Conservation (phyloP, 1,140 invertebrate species). For the Procambarus clarkii region DNA sequence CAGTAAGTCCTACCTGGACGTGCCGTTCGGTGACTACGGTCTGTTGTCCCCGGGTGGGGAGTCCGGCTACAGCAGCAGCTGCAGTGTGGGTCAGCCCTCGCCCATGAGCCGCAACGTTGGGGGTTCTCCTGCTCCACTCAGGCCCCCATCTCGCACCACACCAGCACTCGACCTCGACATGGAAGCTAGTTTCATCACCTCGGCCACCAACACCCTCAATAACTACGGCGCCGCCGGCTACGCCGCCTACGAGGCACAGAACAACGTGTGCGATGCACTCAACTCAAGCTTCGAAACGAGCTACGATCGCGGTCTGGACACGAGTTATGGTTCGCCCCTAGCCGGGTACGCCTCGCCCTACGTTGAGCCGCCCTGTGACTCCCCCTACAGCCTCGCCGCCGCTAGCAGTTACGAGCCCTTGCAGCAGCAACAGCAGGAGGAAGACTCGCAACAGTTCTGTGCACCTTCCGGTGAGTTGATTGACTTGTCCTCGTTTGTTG, state of each 20-base stretch:
- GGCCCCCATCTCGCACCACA: constrained; percentile 20
- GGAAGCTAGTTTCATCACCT: constrained; percentile 43
- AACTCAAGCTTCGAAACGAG: constrained; percentile 50
- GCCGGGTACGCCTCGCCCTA: constrained; percentile 46
- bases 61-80: constrained; percentile 53
- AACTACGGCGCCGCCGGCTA: constrained; percentile 48
- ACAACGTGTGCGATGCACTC: constrained; percentile 33
- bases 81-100: constrained; percentile 57
- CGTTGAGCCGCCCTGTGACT: constrained; percentile 44
- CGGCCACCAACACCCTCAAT: constrained; percentile 52
- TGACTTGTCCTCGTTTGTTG: not conserved
- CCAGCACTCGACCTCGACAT: constrained; percentile 46
- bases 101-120: constrained; percentile 50
- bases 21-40: constrained; percentile 43
- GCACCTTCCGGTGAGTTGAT: constrained; percentile 48
- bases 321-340: constrained; percentile 37
- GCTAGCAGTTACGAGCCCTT: constrained; percentile 39
- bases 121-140: constrained; percentile 41
- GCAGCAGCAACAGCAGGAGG: constrained; percentile 4
- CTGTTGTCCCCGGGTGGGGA: constrained; percentile 47
- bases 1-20: constrained; percentile 50
- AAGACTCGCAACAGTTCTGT: constrained; percentile 22
- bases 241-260: constrained; percentile 30
- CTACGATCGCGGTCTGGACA: constrained; percentile 44
- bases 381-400: constrained; percentile 12